Evolutionary conservation across 2,797 vertebrate species (phyloP), one percentile per base, ranked within the genome.

Genomic region (Australoheros facetus): DNA sequence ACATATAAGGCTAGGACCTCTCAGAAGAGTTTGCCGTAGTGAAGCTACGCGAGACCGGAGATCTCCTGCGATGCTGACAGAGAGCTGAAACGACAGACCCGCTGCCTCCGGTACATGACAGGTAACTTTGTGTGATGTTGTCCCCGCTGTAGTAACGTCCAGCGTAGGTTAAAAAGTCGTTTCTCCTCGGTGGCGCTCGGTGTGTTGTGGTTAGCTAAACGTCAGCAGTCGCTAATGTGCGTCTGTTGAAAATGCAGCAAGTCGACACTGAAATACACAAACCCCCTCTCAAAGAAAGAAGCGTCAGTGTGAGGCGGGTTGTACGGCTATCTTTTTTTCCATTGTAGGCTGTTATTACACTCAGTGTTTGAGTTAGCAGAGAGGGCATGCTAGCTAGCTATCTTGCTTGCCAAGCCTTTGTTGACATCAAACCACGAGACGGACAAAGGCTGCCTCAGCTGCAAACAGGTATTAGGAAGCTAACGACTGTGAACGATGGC

Each of bases 21-120:
- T 9, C 16, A n/a, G 12, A 7, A 76, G 73, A 87, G 80, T 73
- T 51, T 42, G n/a, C 71, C 4, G 66, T 54, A 64, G 51, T 87
- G 86, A 66, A 71, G 59, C 86, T 91, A 71, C 72, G 53, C 56
- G 75, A 76, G 77, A 85, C 57, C 60, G 74, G 70, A 28, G 72
- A 30, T 85, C 39, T 86, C 85, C 79, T 86, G 90, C 85, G 26
- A 94, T 94, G 94, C 82, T 75, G 64, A 85, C 48, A 39, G 79
- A 42, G 76, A 88, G 90, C 86, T 94, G 88, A 94, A 88, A 53
- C 45, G 7, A 73, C 58, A 69, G 2, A 73, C 77, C 77, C 56
- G 32, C 62, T 11, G 76, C 32, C 85, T 87, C 71, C 78, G 71
- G 34, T 87, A 83, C 76, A 88, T 88, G 91, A 93, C 90, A 91